Base-by-base conservation (phyloP, 2,113 vertebrate species). In the Plestiodon gilberti region DNA sequence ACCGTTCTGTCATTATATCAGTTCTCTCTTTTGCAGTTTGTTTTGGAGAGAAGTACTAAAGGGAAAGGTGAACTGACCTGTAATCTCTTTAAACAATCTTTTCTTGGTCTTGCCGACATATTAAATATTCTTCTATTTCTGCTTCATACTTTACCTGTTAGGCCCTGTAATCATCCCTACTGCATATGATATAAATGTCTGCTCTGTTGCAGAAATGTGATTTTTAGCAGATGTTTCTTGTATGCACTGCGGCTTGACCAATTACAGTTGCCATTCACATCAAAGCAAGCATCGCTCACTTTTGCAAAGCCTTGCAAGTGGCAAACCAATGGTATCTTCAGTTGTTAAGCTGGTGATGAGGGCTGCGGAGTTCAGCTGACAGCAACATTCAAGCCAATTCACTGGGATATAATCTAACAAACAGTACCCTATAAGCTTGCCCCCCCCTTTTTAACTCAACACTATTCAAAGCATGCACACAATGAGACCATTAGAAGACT, bases 141-240 rank as follows among this genome's bases (percentile, higher is more conserved):
- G 0, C 78, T 87, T 78, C 40, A 52, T 69, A 64, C 84, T 67
- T 62, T 18, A 25, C 78, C 83, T 74, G 78, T 7, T 70, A 28
- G 18, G 43, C 62, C 76, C 74, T 38, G 62, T 65, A 67, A 67
- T 74, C 74, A 69, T 77, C 61, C 4, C 11, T 65, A 67, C 81
- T 91, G 62, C 84, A 93, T 94, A 80, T 2, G 67, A 43, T 35
- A 83, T 11, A 93, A 93, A 91, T 93, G 86, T 93, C 89, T 93
- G 62, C 55, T 78, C 22, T 69, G 74, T 30, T 70, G 67, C 18
- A 90, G 85, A 87, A 91, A 80, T 86, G 40, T 87, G 78, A 73
- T 88, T 86, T 90, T 90, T 81, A 91, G 89, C 81, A 67, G 55
- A 23, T 89, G 84, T 87, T 90, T 88, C 86, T 81, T 79, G 76